Evolutionary conservation across 2,113 vertebrate species (phyloP).

Genomic region (Heterotilapia buettikoferi): DNA sequence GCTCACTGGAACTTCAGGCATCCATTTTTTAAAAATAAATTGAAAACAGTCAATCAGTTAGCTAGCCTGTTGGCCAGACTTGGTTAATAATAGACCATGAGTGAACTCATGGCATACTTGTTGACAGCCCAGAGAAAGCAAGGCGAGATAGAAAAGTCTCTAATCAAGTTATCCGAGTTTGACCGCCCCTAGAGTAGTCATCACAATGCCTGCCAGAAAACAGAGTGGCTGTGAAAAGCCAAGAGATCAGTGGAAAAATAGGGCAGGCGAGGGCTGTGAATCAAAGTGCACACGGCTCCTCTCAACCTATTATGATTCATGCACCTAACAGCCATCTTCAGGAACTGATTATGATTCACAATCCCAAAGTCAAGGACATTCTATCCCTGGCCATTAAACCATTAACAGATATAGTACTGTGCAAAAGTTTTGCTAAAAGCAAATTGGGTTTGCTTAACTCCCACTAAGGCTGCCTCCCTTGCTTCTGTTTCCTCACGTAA

Average conservation of each 20-base stretch:
- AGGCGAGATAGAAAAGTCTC: constrained; percentile 3
- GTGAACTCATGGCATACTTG: constrained; percentile 22
- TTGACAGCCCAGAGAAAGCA: constrained; percentile 21
- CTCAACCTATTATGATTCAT: constrained; percentile 17
- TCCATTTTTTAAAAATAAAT: constrained; percentile 29
- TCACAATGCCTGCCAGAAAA: constrained; percentile 11
- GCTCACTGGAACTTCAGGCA: neutral
- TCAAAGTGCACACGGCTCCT: constrained; percentile 5
- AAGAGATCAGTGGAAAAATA: constrained; percentile 22
- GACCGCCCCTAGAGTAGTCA: constrained; percentile 38
- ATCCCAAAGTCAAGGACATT: constrained; percentile 10
- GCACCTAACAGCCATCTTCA: constrained; percentile 2
- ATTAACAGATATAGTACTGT: constrained; percentile 3
- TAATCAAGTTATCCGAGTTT: constrained; percentile 47
- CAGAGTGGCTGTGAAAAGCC: constrained; percentile 13
- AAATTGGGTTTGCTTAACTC: neutral
- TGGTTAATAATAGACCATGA: constrained; percentile 23
- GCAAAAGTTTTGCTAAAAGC: neutral
- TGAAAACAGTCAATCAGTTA: constrained; percentile 18
- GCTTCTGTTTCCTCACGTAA: neutral
- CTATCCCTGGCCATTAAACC: constrained; percentile 22
- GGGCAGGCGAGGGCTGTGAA: neutral
- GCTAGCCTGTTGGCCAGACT: neutral
- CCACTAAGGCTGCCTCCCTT: neutral
- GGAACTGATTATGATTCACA: constrained; percentile 37